phyloP scores from a whole-genome alignment of 2,113 vertebrate genomes.

The Ophthalmolycus amberensis region DNA sequence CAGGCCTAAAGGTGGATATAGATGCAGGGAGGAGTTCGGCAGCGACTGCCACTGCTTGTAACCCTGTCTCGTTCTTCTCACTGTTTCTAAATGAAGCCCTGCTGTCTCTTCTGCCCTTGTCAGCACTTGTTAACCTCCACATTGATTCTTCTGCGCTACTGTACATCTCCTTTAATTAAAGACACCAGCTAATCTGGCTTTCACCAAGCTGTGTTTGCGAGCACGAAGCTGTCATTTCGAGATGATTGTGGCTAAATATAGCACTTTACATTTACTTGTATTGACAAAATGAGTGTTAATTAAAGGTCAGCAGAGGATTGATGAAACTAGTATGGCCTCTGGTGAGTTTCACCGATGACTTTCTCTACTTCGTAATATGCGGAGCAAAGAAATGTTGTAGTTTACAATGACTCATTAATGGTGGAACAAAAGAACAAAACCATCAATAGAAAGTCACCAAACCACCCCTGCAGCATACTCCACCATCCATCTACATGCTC shows the following conservation, averaged over 20 bases:
- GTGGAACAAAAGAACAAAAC: not conserved
- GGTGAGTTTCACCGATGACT: constrained; percentile 22
- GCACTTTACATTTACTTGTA: constrained; percentile 63
- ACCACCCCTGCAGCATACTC: not conserved
- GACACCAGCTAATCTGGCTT: constrained; percentile 65
- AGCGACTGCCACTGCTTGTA: constrained; percentile 19
- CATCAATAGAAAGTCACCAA: not conserved
- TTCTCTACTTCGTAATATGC: not conserved
- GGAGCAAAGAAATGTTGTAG: not conserved
- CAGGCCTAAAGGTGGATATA: not conserved
- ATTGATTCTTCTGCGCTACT: constrained; percentile 70
- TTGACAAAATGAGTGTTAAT: constrained; percentile 42
- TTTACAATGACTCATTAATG: not conserved
- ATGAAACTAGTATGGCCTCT: constrained; percentile 53
- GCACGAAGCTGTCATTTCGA: constrained; percentile 56
- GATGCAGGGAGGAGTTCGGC: constrained; percentile 21
- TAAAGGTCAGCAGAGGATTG: constrained; percentile 34
- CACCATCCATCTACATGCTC: not conserved
- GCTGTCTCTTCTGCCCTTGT: constrained; percentile 69
- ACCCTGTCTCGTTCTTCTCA: constrained; percentile 44
- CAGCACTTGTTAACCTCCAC: constrained; percentile 73
- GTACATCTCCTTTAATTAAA: constrained; percentile 79
- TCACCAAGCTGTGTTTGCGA: constrained; percentile 39
- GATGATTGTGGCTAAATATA: constrained; percentile 59
- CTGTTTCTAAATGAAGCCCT: constrained; percentile 63